Evolutionary conservation across 2,113 vertebrate species (phyloP), one percentile per base, ranked within the genome.

Genomic region (Phalacrocorax pelagicus): DNA sequence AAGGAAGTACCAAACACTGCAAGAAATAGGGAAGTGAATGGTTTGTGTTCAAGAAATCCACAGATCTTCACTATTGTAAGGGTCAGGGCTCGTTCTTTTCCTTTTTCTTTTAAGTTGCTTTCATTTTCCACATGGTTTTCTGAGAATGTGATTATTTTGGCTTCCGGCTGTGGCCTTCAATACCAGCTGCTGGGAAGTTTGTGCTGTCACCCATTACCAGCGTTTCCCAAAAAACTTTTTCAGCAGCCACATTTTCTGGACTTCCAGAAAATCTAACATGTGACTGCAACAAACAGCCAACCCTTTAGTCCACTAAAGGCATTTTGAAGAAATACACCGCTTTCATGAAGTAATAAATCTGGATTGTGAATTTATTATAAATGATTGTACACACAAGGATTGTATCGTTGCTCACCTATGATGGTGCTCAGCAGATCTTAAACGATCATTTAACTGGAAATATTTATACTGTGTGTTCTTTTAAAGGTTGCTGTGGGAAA

Each of bases 71-170:
- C 22, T 36, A 21, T 36, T 62, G 11, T 46, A 38, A 92, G 42
- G 36, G 38, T 26, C 42, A 67, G 51, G 26, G 9, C 23, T 80
- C 61, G n/a, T 74, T 84, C 26, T 65, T 81, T 71, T 47, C 21
- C 30, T 63, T 96, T 75, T 34, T 30, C 44, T 71, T 70, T 85
- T 62, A 65, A 46, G 26, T 22, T 52, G 51, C 42, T 88, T 93
- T 86, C 11, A 62, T 90, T 80, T 90, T 92, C 80, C 29, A 9
- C 69, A 20, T 23, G 26, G 15, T 75, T 92, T 95, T 96, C 67
- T 88, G 58, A 88, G 67, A 65, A 85, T 57, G 72, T 90, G 65
- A 85, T 94, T 92, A 34, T 66, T 82, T 74, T 86, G 88, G 57
- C 38, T 49, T 79, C 73, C 81, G 54, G 15, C 40, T 3, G 5